These are phyloP conservation scores for Torymus texanus DNA, from an alignment of 2,888 invertebrate genomes.

Conservation along the genomic window DNA sequence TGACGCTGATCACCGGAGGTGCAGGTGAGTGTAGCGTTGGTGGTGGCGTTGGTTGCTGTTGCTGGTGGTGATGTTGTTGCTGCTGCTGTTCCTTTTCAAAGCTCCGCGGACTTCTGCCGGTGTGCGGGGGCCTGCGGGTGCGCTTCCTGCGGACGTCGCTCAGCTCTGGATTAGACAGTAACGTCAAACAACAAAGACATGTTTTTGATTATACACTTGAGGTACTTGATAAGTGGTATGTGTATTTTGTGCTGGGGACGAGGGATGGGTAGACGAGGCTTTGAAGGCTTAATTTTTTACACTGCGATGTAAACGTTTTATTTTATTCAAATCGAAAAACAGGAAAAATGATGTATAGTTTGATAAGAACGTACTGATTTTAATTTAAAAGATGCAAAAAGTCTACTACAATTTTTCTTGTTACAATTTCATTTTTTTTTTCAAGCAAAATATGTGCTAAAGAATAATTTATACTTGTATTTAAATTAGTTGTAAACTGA, in stretches of 20 bases:
- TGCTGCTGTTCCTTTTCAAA: conserved; percentile 60
- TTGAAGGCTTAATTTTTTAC: conserved; percentile 10
- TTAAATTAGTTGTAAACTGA: too few relatives aligned
- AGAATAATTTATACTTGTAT: too few relatives aligned
- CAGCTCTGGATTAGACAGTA: conserved; percentile 67
- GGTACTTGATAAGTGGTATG: conserved; percentile 32
- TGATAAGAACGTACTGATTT: too few relatives aligned
- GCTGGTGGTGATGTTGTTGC: too few relatives aligned
- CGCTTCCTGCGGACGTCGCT: conserved; percentile 73
- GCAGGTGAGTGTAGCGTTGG: conserved; percentile 50
- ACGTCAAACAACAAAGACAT: conserved; percentile 56
- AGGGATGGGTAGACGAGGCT: not conserved
- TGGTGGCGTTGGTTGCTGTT: too few relatives aligned
- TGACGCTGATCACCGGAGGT: conserved; percentile 26
- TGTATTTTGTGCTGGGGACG: conserved; percentile 17
- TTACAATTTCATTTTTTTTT: too few relatives aligned
- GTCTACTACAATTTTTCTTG: too few relatives aligned
- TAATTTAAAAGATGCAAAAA: too few relatives aligned
- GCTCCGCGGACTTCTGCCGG: conserved; percentile 70
- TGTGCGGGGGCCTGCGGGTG: conserved; percentile 72
- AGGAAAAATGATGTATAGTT: too few relatives aligned
- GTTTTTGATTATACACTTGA: conserved; percentile 55
- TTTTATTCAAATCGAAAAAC: too few relatives aligned
- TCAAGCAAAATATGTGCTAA: too few relatives aligned
- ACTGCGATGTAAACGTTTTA: too few relatives aligned